These are phyloP conservation scores for Tetheella fluctuosa DNA, from an alignment of 2,888 invertebrate species.

Conservation along the genomic window DNA sequence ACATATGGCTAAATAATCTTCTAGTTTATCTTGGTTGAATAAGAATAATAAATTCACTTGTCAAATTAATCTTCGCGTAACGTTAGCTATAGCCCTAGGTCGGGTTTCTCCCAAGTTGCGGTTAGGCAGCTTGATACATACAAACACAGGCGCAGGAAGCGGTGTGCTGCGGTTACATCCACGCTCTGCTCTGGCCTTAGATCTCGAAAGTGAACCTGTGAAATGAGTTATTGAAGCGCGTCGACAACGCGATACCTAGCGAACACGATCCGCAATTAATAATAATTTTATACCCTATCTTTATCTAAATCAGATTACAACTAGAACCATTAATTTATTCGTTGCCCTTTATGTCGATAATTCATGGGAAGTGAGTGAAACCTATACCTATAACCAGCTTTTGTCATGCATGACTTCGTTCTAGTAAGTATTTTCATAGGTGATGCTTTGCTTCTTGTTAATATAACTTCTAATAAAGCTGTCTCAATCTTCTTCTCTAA, in stretches of 20 bases:
- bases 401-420: not conserved
- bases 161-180: constrained; percentile 68
- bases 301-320: constrained; percentile 19
- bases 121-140: constrained; percentile 42
- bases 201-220: constrained; percentile 79
- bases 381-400: not conserved
- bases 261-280: constrained; percentile 59
- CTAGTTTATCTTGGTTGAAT: not conserved
- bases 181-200: constrained; percentile 59
- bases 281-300: constrained; percentile 40
- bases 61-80: constrained; percentile 58
- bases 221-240: constrained; percentile 78
- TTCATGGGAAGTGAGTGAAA: constrained; percentile 17
- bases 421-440: not conserved
- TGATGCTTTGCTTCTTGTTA: too few species aligned
- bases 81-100: constrained; percentile 44
- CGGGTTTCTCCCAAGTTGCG: constrained; percentile 52
- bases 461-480: too few species aligned
- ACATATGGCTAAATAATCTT: not conserved
- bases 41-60: constrained; percentile 46
- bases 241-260: constrained; percentile 67
- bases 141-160: constrained; percentile 58
- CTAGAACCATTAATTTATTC: constrained; percentile 33
- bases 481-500: too few species aligned
- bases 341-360: constrained; percentile 28